Evolutionary conservation across 2,797 vertebrate genomes (phyloP).

Genomic region (Anguilla marmorata): DNA sequence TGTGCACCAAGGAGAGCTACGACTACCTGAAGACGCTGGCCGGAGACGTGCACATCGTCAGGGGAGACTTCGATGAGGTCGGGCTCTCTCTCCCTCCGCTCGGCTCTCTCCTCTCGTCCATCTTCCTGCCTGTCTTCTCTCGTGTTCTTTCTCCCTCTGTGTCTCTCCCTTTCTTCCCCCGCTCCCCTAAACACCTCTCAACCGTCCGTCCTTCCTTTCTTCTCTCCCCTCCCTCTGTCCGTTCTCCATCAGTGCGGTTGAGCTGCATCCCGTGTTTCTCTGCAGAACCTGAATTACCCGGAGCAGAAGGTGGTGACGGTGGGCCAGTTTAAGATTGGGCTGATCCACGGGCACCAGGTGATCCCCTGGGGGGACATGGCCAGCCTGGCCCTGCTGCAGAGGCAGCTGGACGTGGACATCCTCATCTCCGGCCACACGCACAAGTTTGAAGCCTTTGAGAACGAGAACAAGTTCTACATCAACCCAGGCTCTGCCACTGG

Average conservation of each 20-base stretch:
- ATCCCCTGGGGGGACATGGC: conserved; percentile 98
- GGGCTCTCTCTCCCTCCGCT: neutral
- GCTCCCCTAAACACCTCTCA: neutral
- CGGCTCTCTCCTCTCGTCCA: neutral
- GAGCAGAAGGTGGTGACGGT: conserved; percentile 99
- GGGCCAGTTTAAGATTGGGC: conserved; percentile 96
- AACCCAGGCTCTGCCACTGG: conserved; percentile 98
- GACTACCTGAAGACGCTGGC: conserved; percentile 99
- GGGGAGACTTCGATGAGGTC: conserved; percentile 98
- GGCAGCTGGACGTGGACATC: conserved; percentile 98
- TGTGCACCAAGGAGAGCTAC: conserved; percentile 98
- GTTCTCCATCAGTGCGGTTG: neutral
- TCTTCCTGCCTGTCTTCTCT: neutral
- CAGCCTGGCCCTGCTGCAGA: conserved; percentile 91
- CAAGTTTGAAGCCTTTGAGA: conserved; percentile 98
- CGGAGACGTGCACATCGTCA: conserved; percentile 94
- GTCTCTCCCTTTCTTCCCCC: neutral
- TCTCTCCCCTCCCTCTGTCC: neutral
- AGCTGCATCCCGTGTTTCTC: neutral
- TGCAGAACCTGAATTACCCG: conserved; percentile 93
- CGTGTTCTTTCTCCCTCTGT: neutral
- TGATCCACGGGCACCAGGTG: conserved; percentile 98
- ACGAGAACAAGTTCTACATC: conserved; percentile 99
- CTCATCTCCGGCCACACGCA: conserved; percentile 98
- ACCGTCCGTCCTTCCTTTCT: neutral